phyloP scores from a whole-genome alignment of 2,797 vertebrate species.

The Paratrypauchen microcephalus region DNA sequence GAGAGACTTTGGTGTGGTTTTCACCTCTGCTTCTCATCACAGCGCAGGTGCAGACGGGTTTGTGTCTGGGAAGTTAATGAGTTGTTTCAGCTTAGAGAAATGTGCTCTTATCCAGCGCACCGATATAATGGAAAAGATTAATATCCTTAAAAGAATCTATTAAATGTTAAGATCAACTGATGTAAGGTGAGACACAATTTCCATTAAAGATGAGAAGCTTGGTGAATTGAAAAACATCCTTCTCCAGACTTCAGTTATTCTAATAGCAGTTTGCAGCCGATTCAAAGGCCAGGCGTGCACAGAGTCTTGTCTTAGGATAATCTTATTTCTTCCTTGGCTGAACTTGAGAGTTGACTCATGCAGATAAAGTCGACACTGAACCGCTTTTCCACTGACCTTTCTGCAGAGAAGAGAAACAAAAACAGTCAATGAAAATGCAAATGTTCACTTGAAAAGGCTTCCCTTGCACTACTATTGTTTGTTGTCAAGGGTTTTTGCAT shows the following conservation, averaged over 20 bases:
- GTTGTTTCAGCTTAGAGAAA: constrained; percentile 60
- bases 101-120: constrained; percentile 60
- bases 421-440: constrained; percentile 78
- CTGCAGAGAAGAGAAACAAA: constrained; percentile 68
- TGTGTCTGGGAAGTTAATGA: constrained; percentile 69
- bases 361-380: constrained; percentile 73
- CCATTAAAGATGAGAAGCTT: constrained; percentile 63
- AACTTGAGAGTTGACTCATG: constrained; percentile 72
- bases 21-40: constrained; percentile 44
- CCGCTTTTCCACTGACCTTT: constrained; percentile 76
- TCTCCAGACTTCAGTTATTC: constrained; percentile 63
- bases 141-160: constrained; percentile 72
- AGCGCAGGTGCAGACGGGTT: constrained; percentile 47
- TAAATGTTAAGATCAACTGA: constrained; percentile 72
- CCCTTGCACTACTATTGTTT: constrained; percentile 60
- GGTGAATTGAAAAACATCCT: constrained; percentile 64
- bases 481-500: constrained; percentile 42
- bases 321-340: constrained; percentile 78
- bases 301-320: constrained; percentile 67
- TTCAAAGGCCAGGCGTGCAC: constrained; percentile 68
- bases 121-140: constrained; percentile 69
- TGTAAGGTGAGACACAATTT: constrained; percentile 69
- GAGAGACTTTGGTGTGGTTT: constrained; percentile 22
- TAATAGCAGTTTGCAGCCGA: constrained; percentile 64
- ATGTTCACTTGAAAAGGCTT: constrained; percentile 60